Percentiles rank a stretch among this genome's conserved stretches.
These are phyloP conservation scores for Lasioglossum calceatum DNA, from an alignment of 2,888 invertebrate species.

Conservation along the genomic window DNA sequence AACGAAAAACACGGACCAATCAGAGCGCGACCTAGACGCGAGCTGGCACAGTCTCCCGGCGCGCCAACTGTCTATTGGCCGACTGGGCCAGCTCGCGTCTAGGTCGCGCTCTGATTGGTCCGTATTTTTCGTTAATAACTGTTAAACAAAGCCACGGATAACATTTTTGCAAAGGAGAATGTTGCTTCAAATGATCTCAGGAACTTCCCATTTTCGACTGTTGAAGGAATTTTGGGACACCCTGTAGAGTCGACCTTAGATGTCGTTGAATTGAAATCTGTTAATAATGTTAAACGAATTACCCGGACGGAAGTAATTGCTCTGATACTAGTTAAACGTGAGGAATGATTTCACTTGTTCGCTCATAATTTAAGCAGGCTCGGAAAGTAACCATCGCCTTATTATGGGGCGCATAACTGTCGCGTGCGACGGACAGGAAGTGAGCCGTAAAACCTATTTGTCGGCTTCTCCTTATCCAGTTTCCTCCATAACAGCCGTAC, in stretches of 20 bases:
- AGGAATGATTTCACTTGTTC: constrained; percentile 39
- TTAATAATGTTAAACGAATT: neutral
- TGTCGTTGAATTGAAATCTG: neutral
- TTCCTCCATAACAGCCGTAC: constrained; percentile 43
- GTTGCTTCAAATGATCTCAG: too few species aligned
- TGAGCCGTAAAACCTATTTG: constrained; percentile 76
- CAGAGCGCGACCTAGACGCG: too few species aligned
- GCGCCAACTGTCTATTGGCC: too few species aligned
- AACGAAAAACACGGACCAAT: too few species aligned
- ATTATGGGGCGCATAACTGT: constrained; percentile 66
- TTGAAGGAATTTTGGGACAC: too few species aligned
- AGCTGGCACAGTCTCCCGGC: too few species aligned
- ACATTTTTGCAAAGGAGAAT: too few species aligned
- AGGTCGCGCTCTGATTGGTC: too few species aligned
- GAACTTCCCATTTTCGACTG: too few species aligned
- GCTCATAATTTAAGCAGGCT: constrained; percentile 36
- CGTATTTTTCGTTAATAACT: too few species aligned
- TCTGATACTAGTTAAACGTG: neutral
- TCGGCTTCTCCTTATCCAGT: constrained; percentile 67
- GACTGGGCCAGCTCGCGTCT: too few species aligned
- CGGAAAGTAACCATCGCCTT: constrained; percentile 58
- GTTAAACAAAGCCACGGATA: too few species aligned
- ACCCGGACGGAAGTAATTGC: neutral
- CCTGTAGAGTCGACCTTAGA: neutral
- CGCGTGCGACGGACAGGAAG: constrained; percentile 73